Evolutionary conservation across 2,888 invertebrate species (phyloP), one percentile per base, ranked within the genome.

Genomic region (Cartodere bifasciata): DNA sequence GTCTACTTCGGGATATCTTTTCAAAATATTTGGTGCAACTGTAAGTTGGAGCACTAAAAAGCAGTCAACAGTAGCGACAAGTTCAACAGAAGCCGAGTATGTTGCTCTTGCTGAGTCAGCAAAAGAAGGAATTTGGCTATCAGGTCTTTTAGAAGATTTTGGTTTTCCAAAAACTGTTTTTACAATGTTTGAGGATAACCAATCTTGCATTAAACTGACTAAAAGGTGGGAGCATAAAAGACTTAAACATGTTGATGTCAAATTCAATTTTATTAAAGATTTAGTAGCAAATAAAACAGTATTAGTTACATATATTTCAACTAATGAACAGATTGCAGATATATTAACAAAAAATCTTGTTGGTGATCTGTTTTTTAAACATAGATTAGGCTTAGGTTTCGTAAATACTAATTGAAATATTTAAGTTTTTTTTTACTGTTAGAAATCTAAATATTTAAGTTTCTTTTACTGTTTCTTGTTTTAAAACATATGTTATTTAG

Each of bases 1-100:
- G n/a, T 53, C 52, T 4, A 48, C 48, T 10, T 42, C 45, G 11
- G 53, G 55, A 9, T 51, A 42, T 29, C n/a, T n/a, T n/a, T n/a
- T n/a, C n/a, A n/a, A 38, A 33, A 22, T 49, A 2, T 45, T 35
- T 37, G 49, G 47, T 14, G 37, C 36, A 22, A 43, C 44, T 0
- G 42, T 55, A 3, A 29, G 32, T 11, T 58, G 55, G 54, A 32
- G 27, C 2, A 47, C 48, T 4, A 49, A 38, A 22, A 54, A 45
- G 34, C 56, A 56, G 35, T 33, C 32, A 9, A 28, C 40, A 14
- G 49, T 52, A 3, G 41, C 50, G 1, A 20, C 50, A 1, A 11
- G 10, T 5, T 23, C 46, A 1, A 50, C 49, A 6, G 50, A 50
- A 34, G 45, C 50, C 3, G 47, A 52, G 29, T 50, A 47, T 33